Conservation (phyloP, 2,888 invertebrate species). For the Tenodera sinensis region DNA sequence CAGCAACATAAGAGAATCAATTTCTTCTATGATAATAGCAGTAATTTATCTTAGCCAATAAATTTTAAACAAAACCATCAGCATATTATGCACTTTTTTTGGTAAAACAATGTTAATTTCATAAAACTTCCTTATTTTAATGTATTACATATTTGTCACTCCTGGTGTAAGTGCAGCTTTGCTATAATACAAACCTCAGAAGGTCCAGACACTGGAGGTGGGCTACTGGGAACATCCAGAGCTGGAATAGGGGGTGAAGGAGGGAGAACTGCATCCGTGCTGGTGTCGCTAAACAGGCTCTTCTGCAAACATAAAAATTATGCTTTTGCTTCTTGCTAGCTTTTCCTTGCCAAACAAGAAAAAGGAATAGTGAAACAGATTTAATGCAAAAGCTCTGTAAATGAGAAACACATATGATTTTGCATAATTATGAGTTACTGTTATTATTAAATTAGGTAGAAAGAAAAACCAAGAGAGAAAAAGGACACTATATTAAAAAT, state of each 20-base stretch:
- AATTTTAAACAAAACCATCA: no score
- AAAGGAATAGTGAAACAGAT: neutral
- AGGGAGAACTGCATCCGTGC: constrained; percentile 21
- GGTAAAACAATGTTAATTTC: no score
- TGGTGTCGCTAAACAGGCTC: constrained; percentile 30
- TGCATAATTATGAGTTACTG: no score
- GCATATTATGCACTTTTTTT: no score
- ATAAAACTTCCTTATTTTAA: no score
- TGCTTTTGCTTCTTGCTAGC: neutral
- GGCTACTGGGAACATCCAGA: neutral
- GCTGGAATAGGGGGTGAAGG: constrained; percentile 25
- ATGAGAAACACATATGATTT: no score
- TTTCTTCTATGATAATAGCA: no score
- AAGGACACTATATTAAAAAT: no score
- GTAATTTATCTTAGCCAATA: no score
- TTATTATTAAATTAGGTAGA: no score
- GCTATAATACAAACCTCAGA: neutral
- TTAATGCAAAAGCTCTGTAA: neutral
- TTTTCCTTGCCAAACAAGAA: neutral
- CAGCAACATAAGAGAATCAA: no score
- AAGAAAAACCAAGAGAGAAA: no score
- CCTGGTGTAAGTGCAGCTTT: neutral
- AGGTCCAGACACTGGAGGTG: neutral
- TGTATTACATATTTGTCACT: neutral
- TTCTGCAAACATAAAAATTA: constrained; percentile 23